Conservation (phyloP, 2,888 invertebrate species). For the Drosophila mimetica region DNA sequence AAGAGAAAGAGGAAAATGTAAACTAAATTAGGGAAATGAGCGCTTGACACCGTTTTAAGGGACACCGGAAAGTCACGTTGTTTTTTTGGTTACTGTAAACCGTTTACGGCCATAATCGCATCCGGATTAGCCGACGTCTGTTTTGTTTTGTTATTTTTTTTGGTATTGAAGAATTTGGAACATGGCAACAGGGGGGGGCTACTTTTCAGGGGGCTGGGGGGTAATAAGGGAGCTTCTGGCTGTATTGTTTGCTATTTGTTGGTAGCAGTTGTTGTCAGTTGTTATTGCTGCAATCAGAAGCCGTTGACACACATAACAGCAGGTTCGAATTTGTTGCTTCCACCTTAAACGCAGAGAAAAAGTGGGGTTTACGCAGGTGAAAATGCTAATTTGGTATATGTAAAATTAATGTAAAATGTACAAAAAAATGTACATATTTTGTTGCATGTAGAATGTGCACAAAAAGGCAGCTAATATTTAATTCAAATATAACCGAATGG, state of each 20-base stretch:
- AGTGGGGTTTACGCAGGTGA: neutral
- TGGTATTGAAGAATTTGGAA: conserved; percentile 37
- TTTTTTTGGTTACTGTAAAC: conserved; percentile 45
- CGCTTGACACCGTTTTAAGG: conserved; percentile 70
- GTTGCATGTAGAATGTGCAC: too few species aligned
- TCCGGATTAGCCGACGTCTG: conserved; percentile 63
- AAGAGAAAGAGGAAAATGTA: conserved; percentile 43
- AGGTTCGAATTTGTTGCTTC: conserved; percentile 23
- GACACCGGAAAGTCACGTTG: conserved; percentile 64
- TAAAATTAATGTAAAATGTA: too few species aligned
- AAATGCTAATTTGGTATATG: too few species aligned
- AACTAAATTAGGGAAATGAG: conserved; percentile 77
- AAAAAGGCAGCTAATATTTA: too few species aligned
- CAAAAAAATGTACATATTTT: too few species aligned
- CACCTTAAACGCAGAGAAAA: neutral
- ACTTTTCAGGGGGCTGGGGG: neutral
- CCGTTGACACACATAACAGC: conserved; percentile 38
- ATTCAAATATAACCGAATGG: too few species aligned
- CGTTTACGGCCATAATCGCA: conserved; percentile 70
- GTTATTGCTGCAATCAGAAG: conserved; percentile 39
- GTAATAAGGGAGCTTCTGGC: conserved; percentile 30
- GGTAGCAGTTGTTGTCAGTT: conserved; percentile 22
- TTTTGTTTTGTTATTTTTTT: conserved; percentile 11
- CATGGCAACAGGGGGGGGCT: conserved; percentile 2
- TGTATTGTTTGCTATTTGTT: conserved; percentile 23